A percentile compares a stretch with the other conserved stretches of the same genome.
Evolutionary conservation across 2,113 vertebrate species (phyloP).

Genomic region (Protobothrops mucrosquamatus): DNA sequence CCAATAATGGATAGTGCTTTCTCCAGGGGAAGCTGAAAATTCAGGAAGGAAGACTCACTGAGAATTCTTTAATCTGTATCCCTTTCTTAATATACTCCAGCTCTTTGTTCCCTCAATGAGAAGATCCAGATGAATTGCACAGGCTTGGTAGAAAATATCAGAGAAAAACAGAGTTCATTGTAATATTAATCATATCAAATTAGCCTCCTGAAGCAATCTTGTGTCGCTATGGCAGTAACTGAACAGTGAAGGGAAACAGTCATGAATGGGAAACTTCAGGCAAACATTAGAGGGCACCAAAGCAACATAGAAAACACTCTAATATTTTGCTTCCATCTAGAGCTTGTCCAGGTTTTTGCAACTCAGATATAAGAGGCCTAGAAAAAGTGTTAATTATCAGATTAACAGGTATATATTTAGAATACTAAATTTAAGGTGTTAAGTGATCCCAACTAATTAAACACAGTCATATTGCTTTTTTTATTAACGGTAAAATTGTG

Average conservation of each 20-base stretch:
- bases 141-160: neutral
- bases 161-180: neutral
- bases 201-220: neutral
- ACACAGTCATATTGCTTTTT: neutral
- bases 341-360: neutral
- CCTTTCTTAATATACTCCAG: neutral
- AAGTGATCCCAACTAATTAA: neutral
- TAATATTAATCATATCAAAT: neutral
- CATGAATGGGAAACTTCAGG: neutral
- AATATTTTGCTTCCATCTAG: neutral
- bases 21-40: neutral
- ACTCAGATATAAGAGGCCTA: neutral
- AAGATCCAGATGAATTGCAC: neutral
- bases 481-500: neutral
- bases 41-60: neutral
- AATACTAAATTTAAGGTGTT: neutral
- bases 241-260: neutral
- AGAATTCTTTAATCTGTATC: neutral
- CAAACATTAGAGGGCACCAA: neutral
- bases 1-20: neutral
- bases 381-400: neutral
- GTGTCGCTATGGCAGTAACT: neutral
- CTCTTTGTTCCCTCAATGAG: neutral
- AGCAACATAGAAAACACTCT: neutral
- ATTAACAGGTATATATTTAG: neutral